Evolutionary conservation across 2,888 invertebrate genomes (phyloP).

Genomic region (Rhabditoides inermis): DNA sequence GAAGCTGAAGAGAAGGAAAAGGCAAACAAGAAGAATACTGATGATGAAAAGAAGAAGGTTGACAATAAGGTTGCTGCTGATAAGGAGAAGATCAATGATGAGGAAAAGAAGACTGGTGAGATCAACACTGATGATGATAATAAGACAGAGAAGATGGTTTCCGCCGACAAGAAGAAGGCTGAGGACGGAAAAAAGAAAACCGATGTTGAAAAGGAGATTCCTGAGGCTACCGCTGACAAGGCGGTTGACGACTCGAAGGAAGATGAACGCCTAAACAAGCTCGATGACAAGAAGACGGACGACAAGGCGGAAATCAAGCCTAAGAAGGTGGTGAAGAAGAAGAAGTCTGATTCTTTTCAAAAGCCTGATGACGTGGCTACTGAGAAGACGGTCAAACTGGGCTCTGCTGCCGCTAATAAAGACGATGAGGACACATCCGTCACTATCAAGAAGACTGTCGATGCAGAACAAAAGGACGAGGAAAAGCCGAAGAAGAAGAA

Average conservation of each 20-base stretch:
- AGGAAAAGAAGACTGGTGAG: neutral
- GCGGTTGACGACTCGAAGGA: conserved; percentile 4
- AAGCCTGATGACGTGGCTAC: too few relatives aligned
- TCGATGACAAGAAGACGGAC: conserved; percentile 2
- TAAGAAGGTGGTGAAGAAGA: conserved; percentile 3
- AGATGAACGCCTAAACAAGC: neutral
- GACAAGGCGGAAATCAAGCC: conserved; percentile 8
- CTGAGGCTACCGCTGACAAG: neutral
- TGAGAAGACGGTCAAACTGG: conserved; percentile 19
- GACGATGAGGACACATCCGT: neutral
- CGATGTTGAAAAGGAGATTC: neutral
- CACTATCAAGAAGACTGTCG: conserved; percentile 5
- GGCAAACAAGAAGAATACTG: neutral
- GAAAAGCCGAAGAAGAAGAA: conserved; percentile 3
- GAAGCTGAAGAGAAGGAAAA: neutral
- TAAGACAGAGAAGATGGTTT: too few relatives aligned
- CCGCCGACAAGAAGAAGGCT: conserved; percentile 2
- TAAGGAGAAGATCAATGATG: conserved; percentile 2
- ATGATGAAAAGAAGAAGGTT: too few relatives aligned
- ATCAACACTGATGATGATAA: neutral
- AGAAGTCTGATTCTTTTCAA: too few relatives aligned
- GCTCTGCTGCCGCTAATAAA: conserved; percentile 4
- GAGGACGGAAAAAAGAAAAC: conserved; percentile 3
- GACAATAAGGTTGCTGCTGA: neutral
- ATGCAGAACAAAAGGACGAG: conserved; percentile 11